phyloP scores from a whole-genome alignment of 1,140 invertebrate genomes.

The Reticulitermes speratus region DNA sequence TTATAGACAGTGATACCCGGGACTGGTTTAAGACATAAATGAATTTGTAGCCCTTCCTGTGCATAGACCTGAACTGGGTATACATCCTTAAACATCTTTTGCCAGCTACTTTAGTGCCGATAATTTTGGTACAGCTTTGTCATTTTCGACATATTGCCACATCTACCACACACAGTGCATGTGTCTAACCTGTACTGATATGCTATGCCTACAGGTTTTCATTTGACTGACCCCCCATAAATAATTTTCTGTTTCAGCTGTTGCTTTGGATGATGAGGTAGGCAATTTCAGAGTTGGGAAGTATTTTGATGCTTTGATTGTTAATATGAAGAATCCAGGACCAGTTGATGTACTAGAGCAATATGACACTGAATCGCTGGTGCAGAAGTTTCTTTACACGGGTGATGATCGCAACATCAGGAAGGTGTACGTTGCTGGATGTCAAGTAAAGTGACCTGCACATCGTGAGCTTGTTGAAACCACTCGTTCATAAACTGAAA shows the following conservation, averaged over 20 bases:
- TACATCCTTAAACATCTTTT: no score
- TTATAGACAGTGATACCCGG: no score
- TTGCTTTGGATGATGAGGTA: slow-evolving; percentile 67
- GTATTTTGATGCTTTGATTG: slow-evolving; percentile 79
- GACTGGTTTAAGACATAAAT: no score
- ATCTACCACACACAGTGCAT: no score
- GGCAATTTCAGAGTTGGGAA: slow-evolving; percentile 81
- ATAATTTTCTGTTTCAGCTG: slow-evolving; percentile 55
- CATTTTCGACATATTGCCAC: no score
- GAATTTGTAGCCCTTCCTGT: no score
- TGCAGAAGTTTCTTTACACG: slow-evolving; percentile 79
- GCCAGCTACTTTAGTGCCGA: no score
- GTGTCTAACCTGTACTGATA: no score
- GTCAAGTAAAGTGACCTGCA: slow-evolving; percentile 52
- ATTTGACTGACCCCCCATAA: no score
- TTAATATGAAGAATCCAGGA: slow-evolving; percentile 50
- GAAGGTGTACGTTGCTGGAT: slow-evolving; percentile 73
- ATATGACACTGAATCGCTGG: slow-evolving; percentile 55
- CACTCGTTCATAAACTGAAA: background rate
- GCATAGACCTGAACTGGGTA: no score
- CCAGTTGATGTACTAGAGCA: slow-evolving; percentile 33
- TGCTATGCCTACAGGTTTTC: no score
- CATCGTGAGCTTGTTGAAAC: background rate
- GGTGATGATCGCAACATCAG: slow-evolving; percentile 84
- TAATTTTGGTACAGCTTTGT: no score